Conservation (phyloP, 2,888 invertebrate species). For the Oithona nana region DNA sequence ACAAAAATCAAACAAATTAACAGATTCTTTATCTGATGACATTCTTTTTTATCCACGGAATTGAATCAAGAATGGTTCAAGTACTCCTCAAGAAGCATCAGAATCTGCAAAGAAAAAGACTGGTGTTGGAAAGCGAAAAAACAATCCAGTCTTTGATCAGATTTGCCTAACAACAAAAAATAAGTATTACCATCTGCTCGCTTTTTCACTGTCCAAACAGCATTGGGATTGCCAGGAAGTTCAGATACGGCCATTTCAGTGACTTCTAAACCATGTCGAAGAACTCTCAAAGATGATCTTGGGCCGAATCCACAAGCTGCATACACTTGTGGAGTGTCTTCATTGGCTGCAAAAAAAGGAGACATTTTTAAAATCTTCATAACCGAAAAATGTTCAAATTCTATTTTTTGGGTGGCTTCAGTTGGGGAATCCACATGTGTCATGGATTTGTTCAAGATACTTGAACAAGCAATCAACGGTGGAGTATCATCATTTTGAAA, state of each 20-base stretch:
- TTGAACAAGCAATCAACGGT: background rate
- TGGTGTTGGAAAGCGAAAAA: no score
- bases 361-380: no score
- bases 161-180: no score
- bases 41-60: background rate
- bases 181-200: slow-evolving; percentile 87
- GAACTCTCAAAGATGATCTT: slow-evolving; percentile 70
- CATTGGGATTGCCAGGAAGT: slow-evolving; percentile 97
- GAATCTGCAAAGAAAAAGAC: no score
- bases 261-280: slow-evolving; percentile 92
- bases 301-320: slow-evolving; percentile 89
- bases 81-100: no score
- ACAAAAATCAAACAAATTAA: no score
- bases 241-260: slow-evolving; percentile 99
- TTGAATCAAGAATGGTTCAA: no score
- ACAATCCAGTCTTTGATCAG: no score
- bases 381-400: background rate
- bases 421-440: background rate
- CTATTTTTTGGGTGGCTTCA: background rate
- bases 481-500: no score
- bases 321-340: slow-evolving; percentile 96
- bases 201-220: slow-evolving; percentile 96
- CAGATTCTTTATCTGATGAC: background rate
- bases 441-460: background rate
- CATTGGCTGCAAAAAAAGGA: slow-evolving; percentile 49